These are phyloP conservation scores for Corydoras sp. DNA, from an alignment of 2,113 vertebrate species.

Conservation along the genomic window DNA sequence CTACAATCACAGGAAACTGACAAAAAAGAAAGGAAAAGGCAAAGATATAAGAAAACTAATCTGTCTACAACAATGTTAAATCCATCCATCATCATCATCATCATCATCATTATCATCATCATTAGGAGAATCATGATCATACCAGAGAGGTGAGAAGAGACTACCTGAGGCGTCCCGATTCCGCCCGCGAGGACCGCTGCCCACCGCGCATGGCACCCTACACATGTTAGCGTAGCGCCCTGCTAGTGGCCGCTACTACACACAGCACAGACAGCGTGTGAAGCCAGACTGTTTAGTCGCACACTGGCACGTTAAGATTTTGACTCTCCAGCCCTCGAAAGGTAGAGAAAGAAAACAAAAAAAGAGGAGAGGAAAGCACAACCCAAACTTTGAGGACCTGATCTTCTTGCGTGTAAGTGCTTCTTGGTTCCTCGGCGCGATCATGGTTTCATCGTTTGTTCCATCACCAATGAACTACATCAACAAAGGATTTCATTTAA, in stretches of 20 bases:
- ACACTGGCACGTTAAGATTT: conserved; percentile 67
- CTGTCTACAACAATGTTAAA: too few species aligned
- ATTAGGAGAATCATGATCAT: conserved; percentile 56
- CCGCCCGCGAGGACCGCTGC: conserved; percentile 66
- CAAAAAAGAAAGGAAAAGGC: too few species aligned
- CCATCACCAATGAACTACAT: background rate
- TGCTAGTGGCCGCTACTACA: conserved; percentile 68
- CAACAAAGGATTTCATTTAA: too few species aligned
- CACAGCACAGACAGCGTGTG: conserved; percentile 64
- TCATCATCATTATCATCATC: too few species aligned
- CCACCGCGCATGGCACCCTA: conserved; percentile 49
- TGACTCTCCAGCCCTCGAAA: conserved; percentile 61
- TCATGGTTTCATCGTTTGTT: background rate
- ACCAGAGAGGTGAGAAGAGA: conserved; percentile 72
- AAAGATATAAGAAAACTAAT: too few species aligned
- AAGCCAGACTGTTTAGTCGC: conserved; percentile 64
- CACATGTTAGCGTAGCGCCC: conserved; percentile 55
- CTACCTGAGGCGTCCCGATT: conserved; percentile 67
- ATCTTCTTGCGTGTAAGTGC: background rate
- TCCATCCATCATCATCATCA: too few species aligned
- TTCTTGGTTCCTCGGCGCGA: background rate
- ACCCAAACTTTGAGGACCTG: conserved; percentile 68
- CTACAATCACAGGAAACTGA: too few species aligned
- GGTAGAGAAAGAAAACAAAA: conserved; percentile 44
- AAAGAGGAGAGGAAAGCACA: conserved; percentile 66